phyloP scores from a whole-genome alignment of 2,113 vertebrate genomes.

The Hippolais icterina region DNA sequence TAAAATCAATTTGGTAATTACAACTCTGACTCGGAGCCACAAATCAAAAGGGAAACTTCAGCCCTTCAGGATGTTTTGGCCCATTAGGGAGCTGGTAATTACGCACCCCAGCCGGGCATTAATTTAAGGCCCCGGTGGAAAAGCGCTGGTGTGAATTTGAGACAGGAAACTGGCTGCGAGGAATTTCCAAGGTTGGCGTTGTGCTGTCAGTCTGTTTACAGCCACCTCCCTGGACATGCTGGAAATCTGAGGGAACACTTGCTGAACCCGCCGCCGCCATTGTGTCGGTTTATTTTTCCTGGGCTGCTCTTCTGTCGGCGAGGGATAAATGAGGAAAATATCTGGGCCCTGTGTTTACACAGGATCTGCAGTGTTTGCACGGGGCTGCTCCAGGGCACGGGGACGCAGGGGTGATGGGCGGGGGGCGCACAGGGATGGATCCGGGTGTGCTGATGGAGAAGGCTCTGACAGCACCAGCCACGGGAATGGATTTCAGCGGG shows the following conservation, averaged over 20 bases:
- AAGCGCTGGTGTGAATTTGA: conserved; percentile 56
- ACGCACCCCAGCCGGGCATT: conserved; percentile 57
- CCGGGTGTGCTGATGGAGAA: neutral
- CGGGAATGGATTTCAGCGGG: neutral
- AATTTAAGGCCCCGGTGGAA: conserved; percentile 42
- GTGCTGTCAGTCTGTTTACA: conserved; percentile 57
- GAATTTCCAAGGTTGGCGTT: conserved; percentile 29
- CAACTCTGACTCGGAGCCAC: conserved; percentile 46
- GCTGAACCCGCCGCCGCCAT: neutral
- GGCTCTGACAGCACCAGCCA: neutral
- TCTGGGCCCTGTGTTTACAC: conserved; percentile 16
- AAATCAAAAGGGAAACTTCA: conserved; percentile 65
- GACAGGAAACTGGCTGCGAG: conserved; percentile 30
- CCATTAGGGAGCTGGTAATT: conserved; percentile 62
- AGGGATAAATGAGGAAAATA: conserved; percentile 39
- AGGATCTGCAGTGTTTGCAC: conserved; percentile 17
- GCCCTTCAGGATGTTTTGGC: conserved; percentile 63
- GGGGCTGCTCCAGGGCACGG: neutral
- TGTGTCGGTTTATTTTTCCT: conserved; percentile 43
- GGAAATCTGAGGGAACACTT: conserved; percentile 56
- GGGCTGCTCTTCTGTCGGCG: neutral
- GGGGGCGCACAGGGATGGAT: neutral
- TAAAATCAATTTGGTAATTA: conserved; percentile 70
- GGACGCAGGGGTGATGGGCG: neutral
- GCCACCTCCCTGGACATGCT: conserved; percentile 38